Conservation (phyloP, 2,113 vertebrate genomes). For the Scomber colias region DNA sequence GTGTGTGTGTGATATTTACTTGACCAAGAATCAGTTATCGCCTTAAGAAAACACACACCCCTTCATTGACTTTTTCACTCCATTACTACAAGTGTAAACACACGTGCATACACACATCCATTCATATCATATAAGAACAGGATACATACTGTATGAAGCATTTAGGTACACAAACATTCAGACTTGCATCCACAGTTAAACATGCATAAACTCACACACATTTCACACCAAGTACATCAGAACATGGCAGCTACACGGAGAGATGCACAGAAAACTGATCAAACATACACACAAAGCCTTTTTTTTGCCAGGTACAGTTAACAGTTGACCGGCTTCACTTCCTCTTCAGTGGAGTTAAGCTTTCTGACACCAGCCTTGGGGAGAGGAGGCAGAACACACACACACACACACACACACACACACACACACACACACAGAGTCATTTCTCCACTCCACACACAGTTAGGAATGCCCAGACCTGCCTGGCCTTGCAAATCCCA, state of each 20-base stretch:
- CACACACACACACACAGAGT: not conserved
- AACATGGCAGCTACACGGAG: not conserved
- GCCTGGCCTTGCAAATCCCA: constrained; percentile 75
- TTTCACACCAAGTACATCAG: not conserved
- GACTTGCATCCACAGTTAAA: not conserved
- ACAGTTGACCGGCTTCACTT: constrained; percentile 8
- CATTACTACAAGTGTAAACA: not conserved
- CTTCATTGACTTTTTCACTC: constrained; percentile 13
- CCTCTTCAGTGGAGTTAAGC: constrained; percentile 9
- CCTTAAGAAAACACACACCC: constrained; percentile 30
- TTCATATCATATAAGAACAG: not conserved
- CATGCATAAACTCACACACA: no score
- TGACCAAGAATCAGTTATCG: constrained; percentile 8
- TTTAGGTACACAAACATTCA: constrained; percentile 5
- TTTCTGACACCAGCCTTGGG: constrained; percentile 32
- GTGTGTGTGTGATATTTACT: not conserved
- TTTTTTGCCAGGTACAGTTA: constrained; percentile 17
- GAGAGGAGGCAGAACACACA: not conserved
- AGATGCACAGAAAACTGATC: not conserved
- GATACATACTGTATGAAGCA: not conserved
- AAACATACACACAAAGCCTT: not conserved
- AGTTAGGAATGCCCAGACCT: constrained; percentile 72
- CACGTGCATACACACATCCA: not conserved
- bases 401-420: constrained; percentile 26
- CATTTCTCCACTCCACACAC: constrained; percentile 34